Evolutionary conservation across 1,140 invertebrate genomes (phyloP).

Genomic region (Eulimnadia texana): DNA sequence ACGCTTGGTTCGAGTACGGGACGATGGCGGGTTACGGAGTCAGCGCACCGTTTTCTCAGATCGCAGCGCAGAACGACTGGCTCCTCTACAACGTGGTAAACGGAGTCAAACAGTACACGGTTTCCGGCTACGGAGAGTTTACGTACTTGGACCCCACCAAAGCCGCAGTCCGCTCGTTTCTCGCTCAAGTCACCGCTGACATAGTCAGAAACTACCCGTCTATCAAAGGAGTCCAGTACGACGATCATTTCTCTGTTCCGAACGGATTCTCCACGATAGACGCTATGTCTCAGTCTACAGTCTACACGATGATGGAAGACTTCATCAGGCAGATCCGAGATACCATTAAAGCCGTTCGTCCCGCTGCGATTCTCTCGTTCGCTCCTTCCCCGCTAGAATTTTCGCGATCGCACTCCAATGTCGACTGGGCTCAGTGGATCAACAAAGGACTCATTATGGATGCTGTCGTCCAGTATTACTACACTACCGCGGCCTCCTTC

Average conservation of each 20-base stretch:
- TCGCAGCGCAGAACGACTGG: conserved; percentile 8
- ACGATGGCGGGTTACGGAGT: conserved; percentile 14
- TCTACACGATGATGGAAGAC: conserved; percentile 9
- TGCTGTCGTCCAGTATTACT: conserved; percentile 12
- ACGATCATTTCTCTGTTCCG: conserved; percentile 12
- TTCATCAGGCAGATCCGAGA: conserved; percentile 4
- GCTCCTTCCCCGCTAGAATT: conserved; percentile 10
- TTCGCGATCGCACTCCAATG: conserved; percentile 7
- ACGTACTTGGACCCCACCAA: conserved; percentile 11
- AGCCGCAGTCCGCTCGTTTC: conserved; percentile 2
- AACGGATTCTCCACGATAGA: conserved; percentile 12
- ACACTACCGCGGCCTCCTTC: conserved; percentile 8
- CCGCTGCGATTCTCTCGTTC: conserved; percentile 6
- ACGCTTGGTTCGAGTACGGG: conserved; percentile 16
- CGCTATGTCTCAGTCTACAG: background rate
- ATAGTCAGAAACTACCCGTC: conserved; percentile 10
- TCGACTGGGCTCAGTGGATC: conserved; percentile 15
- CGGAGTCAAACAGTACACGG: conserved; percentile 2
- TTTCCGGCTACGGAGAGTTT: conserved; percentile 4
- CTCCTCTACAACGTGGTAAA: conserved; percentile 4
- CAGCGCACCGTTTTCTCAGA: background rate
- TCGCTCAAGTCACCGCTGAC: conserved; percentile 9
- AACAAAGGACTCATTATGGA: conserved; percentile 6
- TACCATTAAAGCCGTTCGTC: background rate
- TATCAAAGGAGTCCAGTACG: conserved; percentile 12